Percentiles rank a stretch among this genome's conserved stretches.
These are phyloP conservation scores for Temnothorax ravouxi DNA, from an alignment of 2,888 invertebrate genomes.

Conservation along the genomic window DNA sequence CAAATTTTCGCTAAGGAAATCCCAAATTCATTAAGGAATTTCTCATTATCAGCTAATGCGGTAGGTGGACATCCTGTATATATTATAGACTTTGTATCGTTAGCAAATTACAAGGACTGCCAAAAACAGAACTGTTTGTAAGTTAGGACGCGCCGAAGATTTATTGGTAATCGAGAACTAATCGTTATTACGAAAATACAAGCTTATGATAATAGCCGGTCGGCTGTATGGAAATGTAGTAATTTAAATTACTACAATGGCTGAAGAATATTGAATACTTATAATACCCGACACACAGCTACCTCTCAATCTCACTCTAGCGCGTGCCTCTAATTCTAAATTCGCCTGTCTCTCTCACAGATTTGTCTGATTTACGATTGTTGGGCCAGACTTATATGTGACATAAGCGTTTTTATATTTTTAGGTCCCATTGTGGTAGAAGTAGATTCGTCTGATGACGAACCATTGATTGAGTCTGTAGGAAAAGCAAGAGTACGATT, in stretches of 20 bases:
- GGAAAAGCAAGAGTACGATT: constrained; percentile 89
- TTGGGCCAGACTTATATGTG: constrained; percentile 55
- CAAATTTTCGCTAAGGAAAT: constrained; percentile 41
- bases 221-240: constrained; percentile 15
- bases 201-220: constrained; percentile 4
- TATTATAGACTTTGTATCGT: constrained; percentile 29
- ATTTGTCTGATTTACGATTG: constrained; percentile 39
- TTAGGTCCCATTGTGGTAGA: constrained; percentile 88
- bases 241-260: constrained; percentile 37
- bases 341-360: constrained; percentile 18
- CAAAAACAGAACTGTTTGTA: constrained; percentile 70
- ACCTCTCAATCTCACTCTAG: constrained; percentile 61
- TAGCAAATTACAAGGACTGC: constrained; percentile 66
- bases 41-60: constrained; percentile 49
- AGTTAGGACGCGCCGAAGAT: constrained; percentile 13
- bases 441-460: constrained; percentile 93
- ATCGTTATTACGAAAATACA: neutral
- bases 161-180: constrained; percentile 2
- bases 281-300: constrained; percentile 16
- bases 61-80: constrained; percentile 50
- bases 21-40: constrained; percentile 46
- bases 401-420: constrained; percentile 71
- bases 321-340: constrained; percentile 40
- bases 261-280: constrained; percentile 15
- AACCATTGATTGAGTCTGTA: constrained; percentile 91